Percentiles rank a stretch among this genome's conserved stretches.
These are phyloP conservation scores for Galaxias olidus DNA, from an alignment of 2,797 vertebrate species.

Conservation along the genomic window DNA sequence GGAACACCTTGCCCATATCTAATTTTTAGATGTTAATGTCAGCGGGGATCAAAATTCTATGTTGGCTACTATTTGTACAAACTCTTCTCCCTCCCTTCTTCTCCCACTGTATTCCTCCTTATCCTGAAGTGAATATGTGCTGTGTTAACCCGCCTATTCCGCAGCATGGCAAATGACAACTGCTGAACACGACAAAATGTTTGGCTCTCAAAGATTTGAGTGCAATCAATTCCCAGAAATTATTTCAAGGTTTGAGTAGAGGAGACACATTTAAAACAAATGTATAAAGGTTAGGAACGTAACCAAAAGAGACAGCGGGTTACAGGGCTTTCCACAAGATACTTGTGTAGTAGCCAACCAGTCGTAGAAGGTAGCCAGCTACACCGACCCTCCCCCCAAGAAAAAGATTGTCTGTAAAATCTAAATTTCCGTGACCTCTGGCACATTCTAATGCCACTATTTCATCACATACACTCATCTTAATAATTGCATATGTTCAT, in stretches of 20 bases:
- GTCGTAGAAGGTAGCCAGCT: no score
- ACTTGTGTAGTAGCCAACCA: no score
- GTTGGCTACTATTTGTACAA: slow-evolving; percentile 46
- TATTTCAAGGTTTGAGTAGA: slow-evolving; percentile 34
- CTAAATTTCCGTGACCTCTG: no score
- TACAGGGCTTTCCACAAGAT: no score
- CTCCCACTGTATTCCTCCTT: slow-evolving; percentile 4
- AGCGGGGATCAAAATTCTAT: slow-evolving; percentile 44
- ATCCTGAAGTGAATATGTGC: slow-evolving; percentile 63
- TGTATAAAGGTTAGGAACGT: no score
- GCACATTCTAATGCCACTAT: no score
- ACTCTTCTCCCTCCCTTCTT: slow-evolving; percentile 31
- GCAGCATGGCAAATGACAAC: slow-evolving; percentile 58
- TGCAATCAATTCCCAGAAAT: slow-evolving; percentile 62
- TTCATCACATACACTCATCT: no score
- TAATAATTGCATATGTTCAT: no score
- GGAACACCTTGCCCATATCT: slow-evolving; percentile 32
- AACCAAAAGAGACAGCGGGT: no score
- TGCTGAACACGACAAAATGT: slow-evolving; percentile 53
- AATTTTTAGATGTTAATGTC: slow-evolving; percentile 52
- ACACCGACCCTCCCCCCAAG: no score
- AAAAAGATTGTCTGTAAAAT: no score
- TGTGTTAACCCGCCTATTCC: slow-evolving; percentile 64
- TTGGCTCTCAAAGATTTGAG: slow-evolving; percentile 62
- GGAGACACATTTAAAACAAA: neutral